A percentile compares a stretch with the other conserved stretches of the same genome.
phyloP scores from a whole-genome alignment of 2,888 invertebrate species.

The Nasonia oneida region DNA sequence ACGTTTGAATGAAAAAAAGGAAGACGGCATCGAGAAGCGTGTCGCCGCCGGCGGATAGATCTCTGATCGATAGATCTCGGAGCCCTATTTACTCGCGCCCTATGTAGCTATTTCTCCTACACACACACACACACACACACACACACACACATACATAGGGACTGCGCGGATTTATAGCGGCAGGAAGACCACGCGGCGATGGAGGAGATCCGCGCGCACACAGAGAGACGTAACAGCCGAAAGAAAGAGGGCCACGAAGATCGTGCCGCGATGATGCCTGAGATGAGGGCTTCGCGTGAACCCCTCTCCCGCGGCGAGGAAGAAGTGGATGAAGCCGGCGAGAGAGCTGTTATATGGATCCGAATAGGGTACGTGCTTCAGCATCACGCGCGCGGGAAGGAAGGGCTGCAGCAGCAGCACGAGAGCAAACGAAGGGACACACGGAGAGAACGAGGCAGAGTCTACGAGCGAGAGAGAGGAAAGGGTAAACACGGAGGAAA shows the following conservation, averaged over 20 bases:
- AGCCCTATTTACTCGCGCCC: constrained; percentile 61
- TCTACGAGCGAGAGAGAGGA: constrained; percentile 36
- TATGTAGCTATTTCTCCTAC: constrained; percentile 28
- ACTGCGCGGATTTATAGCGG: constrained; percentile 58
- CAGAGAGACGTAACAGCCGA: background rate
- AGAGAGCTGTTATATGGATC: background rate
- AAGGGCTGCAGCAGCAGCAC: constrained; percentile 28
- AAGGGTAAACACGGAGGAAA: constrained; percentile 11
- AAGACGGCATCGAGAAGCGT: background rate
- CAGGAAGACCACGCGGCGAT: constrained; percentile 38
- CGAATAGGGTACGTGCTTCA: background rate
- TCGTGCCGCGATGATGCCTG: constrained; percentile 74
- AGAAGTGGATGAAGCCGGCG: background rate
- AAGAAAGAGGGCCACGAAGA: constrained; percentile 64
- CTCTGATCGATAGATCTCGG: constrained; percentile 60
- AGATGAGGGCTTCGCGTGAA: constrained; percentile 71
- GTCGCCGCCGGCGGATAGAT: constrained; percentile 48
- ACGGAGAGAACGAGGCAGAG: constrained; percentile 41
- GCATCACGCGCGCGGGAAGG: constrained; percentile 52
- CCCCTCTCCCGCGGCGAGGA: constrained; percentile 49
- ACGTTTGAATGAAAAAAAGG: no score
- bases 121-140: no score
- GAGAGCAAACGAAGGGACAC: constrained; percentile 50
- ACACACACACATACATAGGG: background rate
- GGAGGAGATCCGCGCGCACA: constrained; percentile 34